Conservation (phyloP, 2,888 invertebrate genomes). For the Amblyteles armatorius region DNA sequence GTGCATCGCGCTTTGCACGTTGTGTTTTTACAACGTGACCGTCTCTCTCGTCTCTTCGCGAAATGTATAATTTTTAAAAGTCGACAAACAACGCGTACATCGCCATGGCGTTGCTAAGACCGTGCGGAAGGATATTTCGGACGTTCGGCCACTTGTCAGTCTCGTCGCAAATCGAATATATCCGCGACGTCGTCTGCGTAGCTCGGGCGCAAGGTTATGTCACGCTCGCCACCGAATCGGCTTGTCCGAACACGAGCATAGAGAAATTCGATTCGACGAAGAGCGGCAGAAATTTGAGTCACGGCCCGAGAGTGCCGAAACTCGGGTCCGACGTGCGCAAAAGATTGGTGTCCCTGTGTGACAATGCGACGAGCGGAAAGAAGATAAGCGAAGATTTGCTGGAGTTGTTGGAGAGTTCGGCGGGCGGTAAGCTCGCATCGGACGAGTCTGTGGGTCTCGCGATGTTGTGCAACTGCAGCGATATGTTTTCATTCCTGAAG, state of each 20-base stretch:
- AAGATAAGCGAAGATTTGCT: constrained; percentile 17
- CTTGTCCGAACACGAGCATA: neutral
- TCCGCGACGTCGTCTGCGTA: neutral
- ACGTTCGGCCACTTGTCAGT: constrained; percentile 19
- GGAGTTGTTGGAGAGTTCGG: constrained; percentile 11
- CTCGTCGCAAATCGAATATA: constrained; percentile 17
- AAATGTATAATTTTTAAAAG: neutral
- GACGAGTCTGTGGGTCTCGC: constrained; percentile 78
- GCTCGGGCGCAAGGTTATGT: constrained; percentile 59
- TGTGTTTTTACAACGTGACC: no score
- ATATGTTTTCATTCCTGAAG: constrained; percentile 86
- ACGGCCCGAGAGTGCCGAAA: neutral
- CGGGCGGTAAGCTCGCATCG: neutral
- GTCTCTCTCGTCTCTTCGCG: neutral
- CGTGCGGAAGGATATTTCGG: constrained; percentile 36
- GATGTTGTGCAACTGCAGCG: constrained; percentile 87
- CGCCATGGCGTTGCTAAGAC: constrained; percentile 64
- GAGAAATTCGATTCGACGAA: constrained; percentile 12
- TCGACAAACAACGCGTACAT: neutral
- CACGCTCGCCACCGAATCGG: neutral
- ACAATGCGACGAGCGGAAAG: neutral
- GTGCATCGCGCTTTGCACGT: neutral
- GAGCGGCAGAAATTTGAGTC: neutral
- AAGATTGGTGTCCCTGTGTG: neutral
- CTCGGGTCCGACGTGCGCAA: neutral